Conservation (phyloP, 2,113 vertebrate species). For the Spilogale gracilis region DNA sequence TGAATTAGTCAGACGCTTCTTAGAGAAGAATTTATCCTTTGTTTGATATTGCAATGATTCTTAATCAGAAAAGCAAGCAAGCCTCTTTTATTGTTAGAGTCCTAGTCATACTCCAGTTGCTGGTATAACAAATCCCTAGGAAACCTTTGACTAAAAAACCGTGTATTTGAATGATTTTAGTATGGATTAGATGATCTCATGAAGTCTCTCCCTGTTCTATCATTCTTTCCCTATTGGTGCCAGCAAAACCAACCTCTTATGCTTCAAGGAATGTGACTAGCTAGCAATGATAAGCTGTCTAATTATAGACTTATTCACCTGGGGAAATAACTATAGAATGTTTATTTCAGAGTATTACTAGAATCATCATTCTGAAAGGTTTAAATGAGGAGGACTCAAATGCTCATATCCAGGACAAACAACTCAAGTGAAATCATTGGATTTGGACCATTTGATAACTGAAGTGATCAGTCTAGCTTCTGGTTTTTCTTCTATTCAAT, state of each 20-base stretch:
- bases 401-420: constrained; percentile 17
- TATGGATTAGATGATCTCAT: background rate
- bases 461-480: background rate
- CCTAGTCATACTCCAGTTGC: background rate
- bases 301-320: background rate
- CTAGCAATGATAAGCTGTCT: background rate
- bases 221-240: background rate
- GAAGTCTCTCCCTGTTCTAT: background rate
- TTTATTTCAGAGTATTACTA: constrained; percentile 17
- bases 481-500: constrained; percentile 48
- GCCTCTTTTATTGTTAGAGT: background rate
- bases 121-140: background rate
- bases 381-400: background rate
- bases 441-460: constrained; percentile 25
- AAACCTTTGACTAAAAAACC: constrained; percentile 4
- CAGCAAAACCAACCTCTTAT: background rate
- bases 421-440: background rate
- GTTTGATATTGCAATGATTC: constrained; percentile 70
- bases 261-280: background rate
- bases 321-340: constrained; percentile 29
- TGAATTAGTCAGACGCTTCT: constrained; percentile 79
- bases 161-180: constrained; percentile 30
- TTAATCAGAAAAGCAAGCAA: constrained; percentile 69
- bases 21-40: constrained; percentile 80
- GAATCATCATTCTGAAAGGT: background rate